These are phyloP conservation scores for Steromphala cineraria DNA, from an alignment of 2,888 invertebrate species.

Conservation along the genomic window DNA sequence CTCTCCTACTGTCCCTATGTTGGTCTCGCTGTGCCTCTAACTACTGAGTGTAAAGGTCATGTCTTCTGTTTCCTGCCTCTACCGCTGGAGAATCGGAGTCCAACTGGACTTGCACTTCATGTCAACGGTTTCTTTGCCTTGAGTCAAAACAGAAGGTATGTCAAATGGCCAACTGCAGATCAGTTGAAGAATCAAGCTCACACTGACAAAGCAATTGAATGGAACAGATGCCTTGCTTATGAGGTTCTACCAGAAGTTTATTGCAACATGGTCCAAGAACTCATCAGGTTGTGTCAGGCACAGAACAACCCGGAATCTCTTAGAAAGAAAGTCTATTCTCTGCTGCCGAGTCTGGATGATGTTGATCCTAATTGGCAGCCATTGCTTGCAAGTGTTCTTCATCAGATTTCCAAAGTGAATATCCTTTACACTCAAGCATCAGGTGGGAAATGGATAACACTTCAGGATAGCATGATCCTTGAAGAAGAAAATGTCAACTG, in stretches of 20 bases:
- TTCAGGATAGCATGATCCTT: background rate
- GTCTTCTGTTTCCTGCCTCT: slow-evolving; percentile 72
- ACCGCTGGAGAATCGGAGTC: slow-evolving; percentile 54
- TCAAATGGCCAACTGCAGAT: slow-evolving; percentile 68
- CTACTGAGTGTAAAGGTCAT: slow-evolving; percentile 50
- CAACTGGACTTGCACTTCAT: slow-evolving; percentile 71
- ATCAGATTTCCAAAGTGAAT: slow-evolving; percentile 26
- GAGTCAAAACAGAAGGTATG: slow-evolving; percentile 66
- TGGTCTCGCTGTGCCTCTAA: slow-evolving; percentile 53
- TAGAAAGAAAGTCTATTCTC: slow-evolving; percentile 27
- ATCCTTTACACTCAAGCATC: background rate
- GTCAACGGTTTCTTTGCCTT: slow-evolving; percentile 71
- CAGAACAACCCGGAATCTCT: slow-evolving; percentile 12
- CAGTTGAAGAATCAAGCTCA: slow-evolving; percentile 34
- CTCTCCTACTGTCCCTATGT: slow-evolving; percentile 56
- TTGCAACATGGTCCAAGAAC: slow-evolving; percentile 35
- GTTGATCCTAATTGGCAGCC: slow-evolving; percentile 43
- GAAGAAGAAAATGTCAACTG: background rate
- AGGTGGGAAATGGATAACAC: slow-evolving; percentile 5
- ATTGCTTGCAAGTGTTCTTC: slow-evolving; percentile 51
- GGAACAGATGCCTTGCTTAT: slow-evolving; percentile 65
- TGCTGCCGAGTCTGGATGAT: slow-evolving; percentile 30
- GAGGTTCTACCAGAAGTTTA: slow-evolving; percentile 65
- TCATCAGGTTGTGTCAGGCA: slow-evolving; percentile 28
- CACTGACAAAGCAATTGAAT: slow-evolving; percentile 56